These are phyloP conservation scores for Sialia sialis DNA, from an alignment of 2,113 vertebrate genomes.

Conservation along the genomic window DNA sequence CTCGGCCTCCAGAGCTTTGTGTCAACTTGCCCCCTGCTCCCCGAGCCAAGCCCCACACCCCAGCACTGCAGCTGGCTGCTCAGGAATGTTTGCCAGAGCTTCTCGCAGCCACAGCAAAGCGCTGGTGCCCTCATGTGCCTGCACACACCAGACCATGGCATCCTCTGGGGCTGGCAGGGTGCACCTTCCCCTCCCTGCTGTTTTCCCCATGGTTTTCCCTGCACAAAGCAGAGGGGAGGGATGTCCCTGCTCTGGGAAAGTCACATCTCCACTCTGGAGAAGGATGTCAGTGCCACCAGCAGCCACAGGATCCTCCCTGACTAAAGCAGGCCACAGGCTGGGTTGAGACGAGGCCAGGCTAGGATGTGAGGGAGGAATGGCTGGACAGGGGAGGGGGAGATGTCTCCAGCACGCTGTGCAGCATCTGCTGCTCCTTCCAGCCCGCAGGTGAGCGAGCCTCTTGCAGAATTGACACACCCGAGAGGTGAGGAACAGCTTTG, in stretches of 20 bases:
- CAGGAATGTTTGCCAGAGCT: background rate
- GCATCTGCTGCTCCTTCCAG: background rate
- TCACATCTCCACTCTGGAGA: background rate
- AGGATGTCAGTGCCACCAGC: background rate
- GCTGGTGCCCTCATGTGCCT: constrained; percentile 24
- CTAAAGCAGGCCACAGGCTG: background rate
- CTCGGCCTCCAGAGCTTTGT: constrained; percentile 34
- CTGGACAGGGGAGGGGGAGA: background rate
- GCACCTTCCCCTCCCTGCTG: background rate
- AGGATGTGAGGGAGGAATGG: background rate
- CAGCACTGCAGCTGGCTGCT: background rate
- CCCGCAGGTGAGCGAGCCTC: background rate
- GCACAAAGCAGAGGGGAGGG: background rate
- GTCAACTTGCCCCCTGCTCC: constrained; percentile 3
- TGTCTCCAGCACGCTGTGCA: background rate
- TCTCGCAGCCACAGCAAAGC: constrained; percentile 16
- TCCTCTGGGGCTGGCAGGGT: background rate
- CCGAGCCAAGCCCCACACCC: constrained; percentile 20
- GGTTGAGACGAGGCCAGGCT: background rate
- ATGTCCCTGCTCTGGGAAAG: background rate
- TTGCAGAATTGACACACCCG: constrained; percentile 1
- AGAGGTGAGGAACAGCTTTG: background rate
- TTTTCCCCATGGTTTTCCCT: background rate
- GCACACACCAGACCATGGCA: background rate
- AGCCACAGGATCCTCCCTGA: fast-evolving